Evolutionary conservation across 2,888 invertebrate genomes (phyloP).

Genomic region (Ophion slaviceki): DNA sequence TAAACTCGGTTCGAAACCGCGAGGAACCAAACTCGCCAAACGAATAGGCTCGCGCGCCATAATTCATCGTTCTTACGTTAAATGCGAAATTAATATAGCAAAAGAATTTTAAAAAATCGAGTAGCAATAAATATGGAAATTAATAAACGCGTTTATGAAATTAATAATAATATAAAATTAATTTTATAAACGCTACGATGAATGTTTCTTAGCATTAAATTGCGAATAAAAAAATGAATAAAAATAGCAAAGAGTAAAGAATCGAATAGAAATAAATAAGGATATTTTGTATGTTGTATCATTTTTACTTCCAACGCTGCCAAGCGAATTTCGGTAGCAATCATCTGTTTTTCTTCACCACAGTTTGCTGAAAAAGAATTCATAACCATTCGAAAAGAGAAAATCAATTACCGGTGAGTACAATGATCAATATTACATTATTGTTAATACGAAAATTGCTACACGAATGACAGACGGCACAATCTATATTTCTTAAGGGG

Average conservation of each 20-base stretch:
- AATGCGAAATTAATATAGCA: not conserved
- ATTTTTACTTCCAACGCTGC: too few relatives aligned
- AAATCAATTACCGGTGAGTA: not conserved
- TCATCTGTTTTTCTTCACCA: too few relatives aligned
- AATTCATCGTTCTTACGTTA: not conserved
- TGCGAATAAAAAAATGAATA: too few relatives aligned
- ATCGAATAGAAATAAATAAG: too few relatives aligned
- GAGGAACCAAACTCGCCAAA: not conserved
- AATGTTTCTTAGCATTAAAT: too few relatives aligned
- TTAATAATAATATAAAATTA: too few relatives aligned
- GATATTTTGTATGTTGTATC: too few relatives aligned
- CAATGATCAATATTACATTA: not conserved
- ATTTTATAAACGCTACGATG: too few relatives aligned
- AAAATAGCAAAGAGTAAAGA: too few relatives aligned
- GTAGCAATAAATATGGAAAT: not conserved
- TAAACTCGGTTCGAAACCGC: not conserved
- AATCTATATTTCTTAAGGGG: not conserved
- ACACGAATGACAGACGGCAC: not conserved
- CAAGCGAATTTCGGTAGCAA: too few relatives aligned
- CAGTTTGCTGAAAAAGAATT: too few relatives aligned
- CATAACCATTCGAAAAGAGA: not conserved
- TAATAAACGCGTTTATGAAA: too few relatives aligned
- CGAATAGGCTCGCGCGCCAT: not conserved
- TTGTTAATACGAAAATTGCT: not conserved
- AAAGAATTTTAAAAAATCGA: slow-evolving; percentile 20